Evolutionary conservation across 1,140 invertebrate species (phyloP).

Genomic region (Aphaenogaster ashmeadi): DNA sequence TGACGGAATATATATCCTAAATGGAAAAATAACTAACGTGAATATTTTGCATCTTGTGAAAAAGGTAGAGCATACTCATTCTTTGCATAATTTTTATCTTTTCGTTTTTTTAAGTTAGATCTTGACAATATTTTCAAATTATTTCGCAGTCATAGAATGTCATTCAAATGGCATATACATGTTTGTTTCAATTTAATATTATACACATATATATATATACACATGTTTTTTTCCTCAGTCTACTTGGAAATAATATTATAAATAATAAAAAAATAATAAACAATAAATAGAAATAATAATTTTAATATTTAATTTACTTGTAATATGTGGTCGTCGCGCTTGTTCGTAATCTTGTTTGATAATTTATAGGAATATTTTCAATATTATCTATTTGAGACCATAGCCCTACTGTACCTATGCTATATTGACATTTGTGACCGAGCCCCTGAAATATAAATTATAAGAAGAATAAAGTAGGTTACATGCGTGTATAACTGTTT

Average conservation of each 20-base stretch:
- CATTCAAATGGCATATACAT: background rate
- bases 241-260: background rate
- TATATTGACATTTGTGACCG: conserved; percentile 87
- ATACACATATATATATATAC: too few species aligned
- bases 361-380: conserved; percentile 84
- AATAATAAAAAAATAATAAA: background rate
- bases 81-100: background rate
- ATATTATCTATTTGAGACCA: conserved; percentile 86
- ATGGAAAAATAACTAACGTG: conserved; percentile 48
- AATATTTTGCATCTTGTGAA: background rate
- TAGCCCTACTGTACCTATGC: conserved; percentile 87
- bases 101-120: background rate
- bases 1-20: conserved; percentile 87
- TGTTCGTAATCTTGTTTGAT: conserved; percentile 81
- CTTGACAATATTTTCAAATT: background rate
- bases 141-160: background rate
- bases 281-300: background rate
- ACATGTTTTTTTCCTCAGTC: too few species aligned
- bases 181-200: too few species aligned
- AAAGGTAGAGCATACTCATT: background rate
- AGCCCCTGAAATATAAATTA: conserved; percentile 77
- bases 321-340: conserved; percentile 85
- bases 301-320: conserved; percentile 80
- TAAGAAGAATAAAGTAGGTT: background rate
- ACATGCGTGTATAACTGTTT: background rate